Base-by-base conservation (phyloP, 2,888 invertebrate genomes). In the Acanthosepion esculentum region DNA sequence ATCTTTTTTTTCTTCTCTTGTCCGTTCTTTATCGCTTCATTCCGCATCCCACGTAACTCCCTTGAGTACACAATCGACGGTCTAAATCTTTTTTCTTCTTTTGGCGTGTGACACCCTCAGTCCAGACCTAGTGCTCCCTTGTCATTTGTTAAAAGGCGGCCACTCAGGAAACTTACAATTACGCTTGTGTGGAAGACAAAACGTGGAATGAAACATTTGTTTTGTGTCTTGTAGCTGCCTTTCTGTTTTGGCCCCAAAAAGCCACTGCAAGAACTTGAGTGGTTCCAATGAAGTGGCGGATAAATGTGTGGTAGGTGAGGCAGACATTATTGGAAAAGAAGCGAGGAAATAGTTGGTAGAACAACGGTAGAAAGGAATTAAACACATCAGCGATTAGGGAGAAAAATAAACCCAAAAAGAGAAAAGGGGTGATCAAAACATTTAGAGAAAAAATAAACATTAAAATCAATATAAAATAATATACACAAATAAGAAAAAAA, bases 341-440 rank as follows among this genome's bases (percentile, higher is more conserved):
- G 8, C 0, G 78, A n/a, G 12, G 18, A 3, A n/a, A 10, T 10
- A n/a, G 15, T n/a, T 2, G 29, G n/a, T n/a, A 10, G 0, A 15
- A 78, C 2, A 29, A 10, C 6, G 29, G n/a, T 6, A n/a, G 2
- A 78, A 29, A 64, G 64, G 12, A 29, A 29, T 8, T 29, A 29
- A 29, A 29, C 29, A 29, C 7, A 10, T n/a, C 5, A 7, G 29
- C 1, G 7, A 29, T 5, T 64, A 29, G 7, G 64, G 20, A 29
- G 8, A 29, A 64, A 29, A 64, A 7, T 29, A 10, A 64, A 7
- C 26, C 1, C 0, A 12, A 64, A 8, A 29, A 64, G 55, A 55
- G 55, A 55, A 20, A 55, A 5, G 18, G 55, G 2, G 55, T 20
- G 55, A 55, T 15, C 15, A 20, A 20, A 20, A 55, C 8, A 41